Evolutionary conservation across 2,113 vertebrate genomes (phyloP).

Genomic region (Zosterops japonicus): DNA sequence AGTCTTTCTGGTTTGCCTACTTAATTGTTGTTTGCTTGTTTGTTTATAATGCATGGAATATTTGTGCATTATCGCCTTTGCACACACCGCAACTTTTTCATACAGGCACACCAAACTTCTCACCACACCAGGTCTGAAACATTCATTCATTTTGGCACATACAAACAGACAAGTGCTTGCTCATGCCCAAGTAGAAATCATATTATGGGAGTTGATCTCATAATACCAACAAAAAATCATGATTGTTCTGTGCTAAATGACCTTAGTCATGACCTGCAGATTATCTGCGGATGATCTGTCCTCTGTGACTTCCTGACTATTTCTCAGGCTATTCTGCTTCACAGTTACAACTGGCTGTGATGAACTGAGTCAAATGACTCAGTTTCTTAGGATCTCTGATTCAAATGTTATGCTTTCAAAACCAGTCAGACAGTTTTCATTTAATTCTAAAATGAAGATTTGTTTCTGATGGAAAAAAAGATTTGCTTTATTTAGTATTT

Average conservation of each 20-base stretch:
- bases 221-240: background rate
- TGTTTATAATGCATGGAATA: background rate
- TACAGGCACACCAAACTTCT: background rate
- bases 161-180: background rate
- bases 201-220: background rate
- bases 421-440: background rate
- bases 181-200: background rate
- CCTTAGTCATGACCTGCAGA: conserved; percentile 42
- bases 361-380: conserved; percentile 23
- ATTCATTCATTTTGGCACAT: background rate
- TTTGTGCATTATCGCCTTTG: background rate
- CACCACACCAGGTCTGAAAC: background rate
- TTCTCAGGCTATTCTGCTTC: conserved; percentile 24
- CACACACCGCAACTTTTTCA: background rate
- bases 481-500: conserved; percentile 3
- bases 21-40: background rate
- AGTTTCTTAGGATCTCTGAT: background rate
- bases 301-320: background rate
- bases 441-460: background rate
- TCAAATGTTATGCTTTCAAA: conserved; percentile 31
- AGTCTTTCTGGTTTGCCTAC: background rate
- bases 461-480: background rate
- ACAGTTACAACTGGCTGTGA: background rate
- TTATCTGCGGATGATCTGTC: conserved; percentile 33
- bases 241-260: conserved; percentile 14